A percentile compares a stretch with the other conserved stretches of the same genome.
These are phyloP conservation scores for Syrmaticus mikado DNA, from an alignment of 2,113 vertebrate species.

Conservation along the genomic window DNA sequence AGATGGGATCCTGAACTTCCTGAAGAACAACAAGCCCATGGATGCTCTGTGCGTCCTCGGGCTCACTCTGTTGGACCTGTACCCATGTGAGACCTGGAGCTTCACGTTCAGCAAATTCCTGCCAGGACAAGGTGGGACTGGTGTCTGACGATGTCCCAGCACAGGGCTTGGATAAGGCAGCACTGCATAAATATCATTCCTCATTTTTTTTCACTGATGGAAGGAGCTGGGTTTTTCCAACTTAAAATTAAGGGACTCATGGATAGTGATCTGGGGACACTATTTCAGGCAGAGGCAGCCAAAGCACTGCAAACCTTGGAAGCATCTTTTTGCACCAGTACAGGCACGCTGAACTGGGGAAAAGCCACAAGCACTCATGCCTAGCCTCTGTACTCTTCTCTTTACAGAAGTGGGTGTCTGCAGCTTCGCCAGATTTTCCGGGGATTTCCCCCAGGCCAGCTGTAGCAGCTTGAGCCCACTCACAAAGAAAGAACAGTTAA, in stretches of 20 bases:
- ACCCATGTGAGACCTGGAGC: constrained; percentile 78
- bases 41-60: constrained; percentile 81
- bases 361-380: neutral
- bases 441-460: constrained; percentile 56
- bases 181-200: neutral
- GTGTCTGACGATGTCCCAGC: neutral
- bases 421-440: constrained; percentile 79
- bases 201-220: neutral
- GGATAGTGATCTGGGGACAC: neutral
- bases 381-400: neutral
- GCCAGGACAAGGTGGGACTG: constrained; percentile 75
- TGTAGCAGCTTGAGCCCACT: neutral
- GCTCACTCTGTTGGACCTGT: constrained; percentile 79
- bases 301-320: neutral
- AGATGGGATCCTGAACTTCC: constrained; percentile 80
- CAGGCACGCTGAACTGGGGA: neutral
- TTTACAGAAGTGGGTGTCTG: constrained; percentile 80
- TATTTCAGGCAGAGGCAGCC: neutral
- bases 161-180: neutral
- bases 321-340: neutral
- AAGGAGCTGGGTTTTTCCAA: neutral
- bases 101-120: constrained; percentile 80
- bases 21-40: constrained; percentile 79
- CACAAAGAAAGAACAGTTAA: neutral
- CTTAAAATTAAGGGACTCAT: neutral